Percentiles rank a stretch among this genome's conserved stretches.
These are phyloP conservation scores for Bedellia somnulentella DNA, from an alignment of 2,888 invertebrate genomes.

Conservation along the genomic window DNA sequence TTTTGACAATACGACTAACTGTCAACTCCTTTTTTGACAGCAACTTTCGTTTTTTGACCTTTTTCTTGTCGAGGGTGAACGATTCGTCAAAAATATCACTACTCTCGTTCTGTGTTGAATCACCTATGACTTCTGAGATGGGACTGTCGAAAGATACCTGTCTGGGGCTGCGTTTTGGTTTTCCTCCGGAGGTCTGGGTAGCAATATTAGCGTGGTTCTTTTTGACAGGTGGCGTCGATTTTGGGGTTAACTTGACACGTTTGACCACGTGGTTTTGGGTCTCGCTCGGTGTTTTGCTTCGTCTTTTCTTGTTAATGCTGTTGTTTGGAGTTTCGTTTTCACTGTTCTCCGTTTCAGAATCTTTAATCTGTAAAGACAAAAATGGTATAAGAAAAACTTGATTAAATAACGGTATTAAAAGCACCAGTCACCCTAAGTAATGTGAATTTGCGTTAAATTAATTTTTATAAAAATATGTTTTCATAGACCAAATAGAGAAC, in stretches of 20 bases:
- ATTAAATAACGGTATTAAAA: no score
- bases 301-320: slow-evolving; percentile 5
- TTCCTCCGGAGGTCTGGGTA: slow-evolving; percentile 41
- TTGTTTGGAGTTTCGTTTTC: slow-evolving; percentile 27
- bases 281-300: no score
- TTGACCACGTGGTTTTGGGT: slow-evolving; percentile 14
- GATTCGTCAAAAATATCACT: slow-evolving; percentile 51
- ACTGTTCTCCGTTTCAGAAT: slow-evolving; percentile 16
- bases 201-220: slow-evolving; percentile 36
- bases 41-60: slow-evolving; percentile 30
- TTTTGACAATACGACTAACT: slow-evolving; percentile 35
- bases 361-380: no score
- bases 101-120: slow-evolving; percentile 28
- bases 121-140: slow-evolving; percentile 28
- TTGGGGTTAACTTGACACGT: slow-evolving; percentile 29
- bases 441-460: no score
- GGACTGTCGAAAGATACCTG: slow-evolving; percentile 45
- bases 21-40: slow-evolving; percentile 31
- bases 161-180: slow-evolving; percentile 21
- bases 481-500: no score
- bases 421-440: no score
- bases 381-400: no score
- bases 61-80: slow-evolving; percentile 30
- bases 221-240: slow-evolving; percentile 39
- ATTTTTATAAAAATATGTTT: no score